Evolutionary conservation across 2,113 vertebrate genomes (phyloP), one percentile per base, ranked within the genome.

Genomic region (Laticauda colubrina): DNA sequence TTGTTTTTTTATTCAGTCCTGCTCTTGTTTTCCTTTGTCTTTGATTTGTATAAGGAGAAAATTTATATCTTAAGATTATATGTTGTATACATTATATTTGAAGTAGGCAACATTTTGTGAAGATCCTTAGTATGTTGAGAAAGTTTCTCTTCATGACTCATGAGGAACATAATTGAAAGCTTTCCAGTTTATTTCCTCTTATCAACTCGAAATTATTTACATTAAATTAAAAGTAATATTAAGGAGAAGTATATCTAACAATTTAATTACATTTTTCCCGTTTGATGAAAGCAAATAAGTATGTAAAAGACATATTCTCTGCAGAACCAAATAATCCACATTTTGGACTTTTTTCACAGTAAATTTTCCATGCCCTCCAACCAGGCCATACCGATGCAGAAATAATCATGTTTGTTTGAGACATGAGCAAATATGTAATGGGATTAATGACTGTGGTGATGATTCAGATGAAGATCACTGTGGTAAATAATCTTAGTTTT

Each of bases 401-500:
- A 99, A 99, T 94, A 98, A 99, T 94, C 98, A 98, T 48, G 98
- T 99, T 92, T 99, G 99, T 95, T 98, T 99, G 59, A 98, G 98
- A 85, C 92, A 95, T 0, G 98, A 99, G 94, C 98, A 98, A 94
- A 96, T 98, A 61, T 99, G 99, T 97, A 98, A 99, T 95, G 98
- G 98, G 69, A 97, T 99, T 90, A 98, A 99, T 57, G 98, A 99
- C 96, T 99, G 99, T n/a, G 99, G 99, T 0, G 99, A 99, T 97
- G 98, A 98, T 96, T 99, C 99, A 0, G 99, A 99, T 85, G 99
- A 99, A 97, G 98, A 98, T 87, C 97, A 98, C 96, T 99, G 99
- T 24, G 98, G 98, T 98, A 98, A 97, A 98, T 95, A 93, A 29
- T 59, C 55, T 92, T 95, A 26, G 59, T 92, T 93, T 93, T 34